A percentile compares a stretch with the other conserved stretches of the same genome.
Evolutionary conservation across 2,113 vertebrate species (phyloP).

Genomic region (Platichthys stellatus): DNA sequence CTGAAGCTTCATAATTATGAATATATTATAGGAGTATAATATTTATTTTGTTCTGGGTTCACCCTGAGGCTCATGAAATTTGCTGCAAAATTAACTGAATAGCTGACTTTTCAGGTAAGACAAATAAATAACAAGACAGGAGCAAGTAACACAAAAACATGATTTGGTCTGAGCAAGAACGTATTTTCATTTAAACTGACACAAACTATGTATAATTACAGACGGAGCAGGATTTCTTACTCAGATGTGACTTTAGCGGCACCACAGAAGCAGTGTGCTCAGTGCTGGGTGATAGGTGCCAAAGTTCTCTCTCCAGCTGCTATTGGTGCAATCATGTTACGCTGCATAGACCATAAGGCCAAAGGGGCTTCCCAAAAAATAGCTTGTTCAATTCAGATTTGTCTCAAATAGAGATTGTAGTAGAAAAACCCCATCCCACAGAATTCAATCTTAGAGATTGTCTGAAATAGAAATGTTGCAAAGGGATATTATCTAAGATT

Average conservation of each 20-base stretch:
- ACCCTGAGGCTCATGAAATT: neutral
- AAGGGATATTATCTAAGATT: too few relatives aligned
- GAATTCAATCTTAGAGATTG: conserved; percentile 28
- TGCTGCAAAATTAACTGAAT: neutral
- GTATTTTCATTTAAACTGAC: neutral
- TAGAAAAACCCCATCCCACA: conserved; percentile 5
- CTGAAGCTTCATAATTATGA: too few relatives aligned
- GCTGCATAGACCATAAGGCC: neutral
- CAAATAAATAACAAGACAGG: neutral
- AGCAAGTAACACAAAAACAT: neutral
- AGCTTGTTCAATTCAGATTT: neutral
- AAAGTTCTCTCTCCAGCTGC: neutral
- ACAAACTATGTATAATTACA: neutral
- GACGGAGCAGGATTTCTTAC: neutral
- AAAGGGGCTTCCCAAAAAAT: neutral
- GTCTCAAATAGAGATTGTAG: conserved; percentile 4
- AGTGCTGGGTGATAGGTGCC: neutral
- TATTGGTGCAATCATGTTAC: neutral
- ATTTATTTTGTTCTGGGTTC: neutral
- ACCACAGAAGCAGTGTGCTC: neutral
- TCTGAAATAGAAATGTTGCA: too few relatives aligned
- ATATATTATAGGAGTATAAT: neutral
- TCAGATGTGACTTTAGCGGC: neutral
- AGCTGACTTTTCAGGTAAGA: neutral
- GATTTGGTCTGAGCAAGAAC: neutral